Evolutionary conservation across 1,140 invertebrate species (phyloP).

Genomic region (Diachasma alloeum): DNA sequence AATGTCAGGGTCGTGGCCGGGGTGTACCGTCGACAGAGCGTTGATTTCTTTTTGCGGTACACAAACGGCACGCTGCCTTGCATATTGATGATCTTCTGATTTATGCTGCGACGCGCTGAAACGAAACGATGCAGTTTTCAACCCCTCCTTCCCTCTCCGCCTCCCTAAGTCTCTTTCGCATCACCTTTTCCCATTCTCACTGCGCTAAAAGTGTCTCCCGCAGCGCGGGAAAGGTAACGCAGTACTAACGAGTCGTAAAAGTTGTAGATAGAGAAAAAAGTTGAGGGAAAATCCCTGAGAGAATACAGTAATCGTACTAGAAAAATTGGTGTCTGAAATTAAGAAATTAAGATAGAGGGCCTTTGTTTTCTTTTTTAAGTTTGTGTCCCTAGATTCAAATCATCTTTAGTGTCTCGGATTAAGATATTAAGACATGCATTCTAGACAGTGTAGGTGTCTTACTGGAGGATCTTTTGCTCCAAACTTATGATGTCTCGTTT

Average conservation of each 20-base stretch:
- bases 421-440: too few species aligned
- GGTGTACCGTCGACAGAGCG: constrained; percentile 30
- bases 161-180: background rate
- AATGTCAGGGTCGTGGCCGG: constrained; percentile 37
- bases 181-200: background rate
- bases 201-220: background rate
- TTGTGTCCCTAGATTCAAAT: too few species aligned
- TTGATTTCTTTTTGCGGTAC: constrained; percentile 36
- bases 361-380: too few species aligned
- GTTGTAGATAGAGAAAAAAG: background rate
- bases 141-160: background rate
- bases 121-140: constrained; percentile 21
- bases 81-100: constrained; percentile 38
- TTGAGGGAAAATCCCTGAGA: too few species aligned
- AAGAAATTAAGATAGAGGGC: too few species aligned
- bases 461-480: too few species aligned
- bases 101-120: constrained; percentile 32
- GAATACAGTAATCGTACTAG: too few species aligned
- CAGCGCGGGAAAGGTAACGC: too few species aligned
- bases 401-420: too few species aligned
- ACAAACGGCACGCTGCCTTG: constrained; percentile 35
- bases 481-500: too few species aligned
- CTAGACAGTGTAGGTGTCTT: too few species aligned
- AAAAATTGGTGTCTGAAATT: too few species aligned
- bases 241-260: background rate